These are phyloP conservation scores for Lanistes nyassanus DNA, from an alignment of 1,140 invertebrate species.

Conservation along the genomic window DNA sequence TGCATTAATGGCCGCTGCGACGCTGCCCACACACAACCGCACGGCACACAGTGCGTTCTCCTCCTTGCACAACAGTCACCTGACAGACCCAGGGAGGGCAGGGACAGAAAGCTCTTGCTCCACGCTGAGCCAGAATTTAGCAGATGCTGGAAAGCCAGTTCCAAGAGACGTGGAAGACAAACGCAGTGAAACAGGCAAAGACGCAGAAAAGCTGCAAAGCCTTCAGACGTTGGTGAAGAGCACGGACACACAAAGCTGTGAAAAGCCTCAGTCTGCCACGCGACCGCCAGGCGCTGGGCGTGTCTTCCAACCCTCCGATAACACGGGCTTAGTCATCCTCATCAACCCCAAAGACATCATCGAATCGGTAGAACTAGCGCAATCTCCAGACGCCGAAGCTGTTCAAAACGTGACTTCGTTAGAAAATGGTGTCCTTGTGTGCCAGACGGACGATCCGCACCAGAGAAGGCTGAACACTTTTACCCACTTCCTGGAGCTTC, in stretches of 20 bases:
- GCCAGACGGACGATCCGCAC: neutral
- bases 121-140: too few relatives aligned
- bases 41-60: neutral
- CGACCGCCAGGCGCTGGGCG: too few relatives aligned
- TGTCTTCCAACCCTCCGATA: too few relatives aligned
- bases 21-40: slow-evolving; percentile 1
- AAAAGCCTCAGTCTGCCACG: too few relatives aligned
- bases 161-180: slow-evolving; percentile 13
- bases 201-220: neutral
- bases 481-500: slow-evolving; percentile 27
- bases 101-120: too few relatives aligned
- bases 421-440: neutral
- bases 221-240: too few relatives aligned
- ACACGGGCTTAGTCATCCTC: neutral
- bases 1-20: slow-evolving; percentile 4
- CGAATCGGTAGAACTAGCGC: neutral
- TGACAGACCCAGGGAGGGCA: neutral
- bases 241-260: too few relatives aligned
- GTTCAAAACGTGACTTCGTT: neutral
- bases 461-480: slow-evolving; percentile 14
- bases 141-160: neutral
- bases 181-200: neutral
- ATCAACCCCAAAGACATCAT: slow-evolving; percentile 19
- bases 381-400: neutral
- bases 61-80: neutral